Conservation (phyloP, 2,888 invertebrate species). For the Rhodophaea formosa region DNA sequence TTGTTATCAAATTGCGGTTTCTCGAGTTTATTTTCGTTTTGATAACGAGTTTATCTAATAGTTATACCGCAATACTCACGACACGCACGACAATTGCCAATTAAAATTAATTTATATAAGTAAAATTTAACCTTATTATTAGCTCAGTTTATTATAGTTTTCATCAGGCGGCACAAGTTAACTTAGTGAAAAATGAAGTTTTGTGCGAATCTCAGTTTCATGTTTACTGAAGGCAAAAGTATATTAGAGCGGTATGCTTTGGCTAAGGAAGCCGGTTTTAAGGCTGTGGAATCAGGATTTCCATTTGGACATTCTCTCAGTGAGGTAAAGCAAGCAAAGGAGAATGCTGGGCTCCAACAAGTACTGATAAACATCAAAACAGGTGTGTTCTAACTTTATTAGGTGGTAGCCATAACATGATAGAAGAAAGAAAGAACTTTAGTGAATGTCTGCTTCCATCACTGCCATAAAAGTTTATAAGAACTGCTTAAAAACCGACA, state of each 20-base stretch:
- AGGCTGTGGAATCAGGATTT: slow-evolving; percentile 92
- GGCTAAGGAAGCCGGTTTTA: slow-evolving; percentile 92
- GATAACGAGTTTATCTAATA: neutral
- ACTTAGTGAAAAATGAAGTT: slow-evolving; percentile 82
- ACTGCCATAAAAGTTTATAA: no score
- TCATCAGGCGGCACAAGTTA: neutral
- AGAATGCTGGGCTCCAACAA: slow-evolving; percentile 86
- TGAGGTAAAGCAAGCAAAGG: slow-evolving; percentile 85
- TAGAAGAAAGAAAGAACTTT: no score
- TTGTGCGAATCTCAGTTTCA: slow-evolving; percentile 92
- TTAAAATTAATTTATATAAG: slow-evolving; percentile 8
- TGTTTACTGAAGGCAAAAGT: slow-evolving; percentile 88
- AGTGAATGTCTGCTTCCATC: no score
- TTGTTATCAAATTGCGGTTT: neutral
- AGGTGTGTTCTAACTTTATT: slow-evolving; percentile 42
- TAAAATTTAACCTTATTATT: neutral
- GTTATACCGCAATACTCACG: neutral
- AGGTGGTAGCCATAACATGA: no score
- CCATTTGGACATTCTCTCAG: slow-evolving; percentile 86
- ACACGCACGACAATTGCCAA: neutral
- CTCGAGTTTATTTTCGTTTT: neutral
- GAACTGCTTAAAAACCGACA: no score
- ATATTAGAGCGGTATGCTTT: slow-evolving; percentile 87
- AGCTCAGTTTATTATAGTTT: slow-evolving; percentile 1
- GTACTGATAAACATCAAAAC: slow-evolving; percentile 88